phyloP scores from a whole-genome alignment of 1,140 invertebrate genomes.

The Tachypleus tridentatus region DNA sequence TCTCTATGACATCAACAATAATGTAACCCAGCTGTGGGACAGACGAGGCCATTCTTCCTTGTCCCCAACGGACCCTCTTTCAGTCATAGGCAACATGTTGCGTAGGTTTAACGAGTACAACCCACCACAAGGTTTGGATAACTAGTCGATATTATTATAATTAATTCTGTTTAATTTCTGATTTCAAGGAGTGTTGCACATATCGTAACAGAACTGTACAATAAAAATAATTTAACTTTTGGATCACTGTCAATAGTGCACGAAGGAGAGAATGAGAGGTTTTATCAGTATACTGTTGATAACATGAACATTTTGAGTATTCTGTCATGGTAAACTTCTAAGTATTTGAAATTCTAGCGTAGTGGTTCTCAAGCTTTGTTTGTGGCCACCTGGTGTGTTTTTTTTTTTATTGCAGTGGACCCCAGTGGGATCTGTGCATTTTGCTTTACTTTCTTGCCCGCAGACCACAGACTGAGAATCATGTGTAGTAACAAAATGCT shows the following conservation, averaged over 20 bases:
- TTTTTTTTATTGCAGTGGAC: no score
- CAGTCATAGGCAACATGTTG: constrained; percentile 50
- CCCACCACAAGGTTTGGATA: constrained; percentile 38
- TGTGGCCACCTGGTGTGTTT: no score
- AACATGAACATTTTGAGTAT: neutral
- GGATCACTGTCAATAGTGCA: neutral
- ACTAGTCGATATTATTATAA: constrained; percentile 1
- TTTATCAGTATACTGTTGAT: constrained; percentile 5
- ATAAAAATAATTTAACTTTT: constrained; percentile 8
- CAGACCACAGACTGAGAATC: no score
- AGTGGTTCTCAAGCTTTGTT: no score
- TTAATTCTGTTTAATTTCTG: no score
- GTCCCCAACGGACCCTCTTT: constrained; percentile 31
- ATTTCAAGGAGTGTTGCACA: neutral
- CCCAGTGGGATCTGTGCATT: no score
- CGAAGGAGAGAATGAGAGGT: no score
- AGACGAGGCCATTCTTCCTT: constrained; percentile 36
- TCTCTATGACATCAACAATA: constrained; percentile 72
- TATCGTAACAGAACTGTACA: constrained; percentile 5
- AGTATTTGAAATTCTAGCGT: no score
- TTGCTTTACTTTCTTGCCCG: no score
- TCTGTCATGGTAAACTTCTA: no score
- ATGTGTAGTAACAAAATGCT: no score
- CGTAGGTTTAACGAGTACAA: constrained; percentile 57
- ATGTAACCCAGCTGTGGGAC: constrained; percentile 68